Evolutionary conservation across 1,140 invertebrate genomes (phyloP).

Genomic region (Drosophila orosa): DNA sequence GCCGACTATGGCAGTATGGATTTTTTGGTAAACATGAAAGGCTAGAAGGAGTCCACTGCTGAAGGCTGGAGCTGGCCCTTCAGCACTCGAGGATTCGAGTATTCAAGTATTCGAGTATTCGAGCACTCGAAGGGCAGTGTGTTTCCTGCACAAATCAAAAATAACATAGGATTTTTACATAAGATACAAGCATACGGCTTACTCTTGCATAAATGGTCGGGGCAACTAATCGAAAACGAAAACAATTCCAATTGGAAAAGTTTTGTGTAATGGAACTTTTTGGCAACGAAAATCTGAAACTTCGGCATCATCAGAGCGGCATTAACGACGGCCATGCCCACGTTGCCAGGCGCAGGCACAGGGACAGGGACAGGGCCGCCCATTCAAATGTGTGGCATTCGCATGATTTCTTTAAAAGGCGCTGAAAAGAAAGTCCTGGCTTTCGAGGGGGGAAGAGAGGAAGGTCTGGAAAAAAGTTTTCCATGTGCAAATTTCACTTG

Average conservation of each 20-base stretch:
- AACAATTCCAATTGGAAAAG: conserved; percentile 75
- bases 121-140: neutral
- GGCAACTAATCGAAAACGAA: conserved; percentile 63
- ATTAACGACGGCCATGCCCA: conserved; percentile 28
- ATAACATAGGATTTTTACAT: conserved; percentile 44
- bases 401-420: conserved; percentile 63
- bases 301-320: conserved; percentile 52
- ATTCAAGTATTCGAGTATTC: neutral
- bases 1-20: neutral
- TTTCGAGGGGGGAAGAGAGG: neutral
- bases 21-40: conserved; percentile 16
- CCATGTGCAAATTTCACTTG: conserved; percentile 64
- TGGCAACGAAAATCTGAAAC: conserved; percentile 39
- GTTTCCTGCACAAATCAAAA: conserved; percentile 66
- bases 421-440: conserved; percentile 22
- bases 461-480: conserved; percentile 50
- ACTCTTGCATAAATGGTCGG: conserved; percentile 52
- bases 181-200: conserved; percentile 19
- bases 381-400: conserved; percentile 63
- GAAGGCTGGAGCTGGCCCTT: conserved; percentile 1
- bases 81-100: neutral
- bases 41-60: conserved; percentile 8
- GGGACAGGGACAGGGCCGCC: conserved; percentile 21
- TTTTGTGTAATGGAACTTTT: conserved; percentile 60
- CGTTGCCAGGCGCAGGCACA: conserved; percentile 8